Base-by-base conservation (phyloP, 2,797 vertebrate genomes). In the Helostoma temminkii region DNA sequence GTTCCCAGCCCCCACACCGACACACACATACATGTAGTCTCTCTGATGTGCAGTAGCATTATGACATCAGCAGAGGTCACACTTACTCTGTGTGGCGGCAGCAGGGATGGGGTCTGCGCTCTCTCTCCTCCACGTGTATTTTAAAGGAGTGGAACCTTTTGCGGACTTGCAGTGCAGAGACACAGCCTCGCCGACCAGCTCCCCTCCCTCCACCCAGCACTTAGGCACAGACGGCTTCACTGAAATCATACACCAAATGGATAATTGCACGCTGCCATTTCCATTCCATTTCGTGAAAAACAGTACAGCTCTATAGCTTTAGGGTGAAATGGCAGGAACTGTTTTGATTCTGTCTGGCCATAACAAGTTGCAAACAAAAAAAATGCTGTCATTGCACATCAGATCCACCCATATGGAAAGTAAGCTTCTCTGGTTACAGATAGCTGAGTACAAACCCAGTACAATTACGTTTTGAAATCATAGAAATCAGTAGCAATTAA, bases 61-160 rank as follows among this genome's bases (percentile, higher is more conserved):
- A 3, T 60, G 66, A 65, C 32, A 10, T 86, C 91, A 89, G 82
- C 70, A 92, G 92, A 88, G 87, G 91, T 87, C 89, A 85, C 49
- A 88, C 94, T 94, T 91, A 94, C 94, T 71, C 91, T 94, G 92
- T 49, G 68, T 77, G 76, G 81, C 80, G 30, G 66, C 52, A 67
- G 80, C 22, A 42, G 92, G 88, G 19, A 89, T 21, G 11, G 56
- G 56, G 4, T 73, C 83, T 6, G 50, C 71, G 0, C 67, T 70
- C 16, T 87, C 87, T 66, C 89, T 92, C 58, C 11, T 89, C 94
- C 93, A 94, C 0, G 36, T 41, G 72, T 95, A 94, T 11, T 53
- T 80, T 16, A 94, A 57, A 16, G 93, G 93, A 30, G 79, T 24
- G 46, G 92, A 91, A 52, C 94, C 93, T 66, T 64, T 21, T 6